phyloP scores from a whole-genome alignment of 2,113 vertebrate genomes.

The Pollimyrus isidori region DNA sequence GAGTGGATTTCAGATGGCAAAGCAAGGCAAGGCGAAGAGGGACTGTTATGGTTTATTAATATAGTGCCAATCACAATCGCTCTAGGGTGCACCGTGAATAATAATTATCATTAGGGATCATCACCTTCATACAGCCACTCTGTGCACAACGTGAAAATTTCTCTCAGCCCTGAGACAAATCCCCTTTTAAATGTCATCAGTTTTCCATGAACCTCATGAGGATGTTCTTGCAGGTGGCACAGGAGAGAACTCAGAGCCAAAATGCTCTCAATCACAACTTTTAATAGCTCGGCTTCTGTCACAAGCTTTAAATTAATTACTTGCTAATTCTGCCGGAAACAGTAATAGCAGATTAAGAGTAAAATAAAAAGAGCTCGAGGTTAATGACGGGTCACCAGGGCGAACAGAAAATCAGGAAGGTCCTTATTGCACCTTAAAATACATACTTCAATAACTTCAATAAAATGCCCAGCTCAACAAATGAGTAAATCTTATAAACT shows the following conservation, averaged over 20 bases:
- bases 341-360: background rate
- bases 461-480: background rate
- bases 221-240: background rate
- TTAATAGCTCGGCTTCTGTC: background rate
- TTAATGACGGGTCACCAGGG: background rate
- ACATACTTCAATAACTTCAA: background rate
- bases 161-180: background rate
- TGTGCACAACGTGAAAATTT: background rate
- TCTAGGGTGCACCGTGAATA: background rate
- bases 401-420: background rate
- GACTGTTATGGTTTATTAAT: background rate
- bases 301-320: background rate
- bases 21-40: background rate
- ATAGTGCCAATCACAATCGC: background rate
- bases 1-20: background rate
- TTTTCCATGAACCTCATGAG: background rate
- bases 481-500: background rate
- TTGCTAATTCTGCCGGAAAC: background rate
- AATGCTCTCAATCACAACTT: background rate
- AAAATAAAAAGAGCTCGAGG: background rate
- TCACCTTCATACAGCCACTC: background rate
- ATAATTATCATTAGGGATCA: conserved; percentile 2
- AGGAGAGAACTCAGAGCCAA: background rate
- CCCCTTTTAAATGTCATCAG: background rate
- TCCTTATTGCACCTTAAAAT: background rate